Evolutionary conservation across 2,888 invertebrate genomes (phyloP).

Genomic region (Amphipyra tragopoginis): DNA sequence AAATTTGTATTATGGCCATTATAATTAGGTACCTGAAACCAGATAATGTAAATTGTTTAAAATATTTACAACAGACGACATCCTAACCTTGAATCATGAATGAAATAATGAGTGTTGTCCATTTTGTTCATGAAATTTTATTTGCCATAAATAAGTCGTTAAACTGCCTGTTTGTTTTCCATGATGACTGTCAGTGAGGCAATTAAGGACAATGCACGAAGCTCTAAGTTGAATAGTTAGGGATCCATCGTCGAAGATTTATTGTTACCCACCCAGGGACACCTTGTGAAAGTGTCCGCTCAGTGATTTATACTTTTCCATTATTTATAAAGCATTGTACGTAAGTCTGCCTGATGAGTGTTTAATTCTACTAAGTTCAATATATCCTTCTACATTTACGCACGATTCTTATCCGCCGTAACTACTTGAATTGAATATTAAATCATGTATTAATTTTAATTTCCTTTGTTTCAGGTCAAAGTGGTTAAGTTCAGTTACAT

Average conservation of each 20-base stretch:
- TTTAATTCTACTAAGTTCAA: constrained; percentile 3
- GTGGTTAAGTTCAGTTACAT: constrained; percentile 99
- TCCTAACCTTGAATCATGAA: constrained; percentile 69
- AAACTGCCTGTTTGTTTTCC: constrained; percentile 68
- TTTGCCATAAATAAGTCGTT: constrained; percentile 78
- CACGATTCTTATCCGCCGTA: not conserved
- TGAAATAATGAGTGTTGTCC: constrained; percentile 58
- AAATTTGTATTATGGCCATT: constrained; percentile 13
- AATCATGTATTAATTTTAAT: constrained; percentile 51
- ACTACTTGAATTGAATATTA: constrained; percentile 35
- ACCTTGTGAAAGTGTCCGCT: constrained; percentile 59
- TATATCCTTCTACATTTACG: not conserved
- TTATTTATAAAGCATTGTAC: constrained; percentile 55
- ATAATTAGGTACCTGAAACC: constrained; percentile 29
- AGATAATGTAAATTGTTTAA: constrained; percentile 39
- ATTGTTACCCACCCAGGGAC: constrained; percentile 60
- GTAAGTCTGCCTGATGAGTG: constrained; percentile 25
- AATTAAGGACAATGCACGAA: constrained; percentile 72
- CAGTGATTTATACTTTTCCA: constrained; percentile 52
- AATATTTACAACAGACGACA: constrained; percentile 59
- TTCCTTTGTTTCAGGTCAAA: constrained; percentile 95
- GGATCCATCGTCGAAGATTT: constrained; percentile 65
- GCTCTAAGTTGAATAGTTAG: constrained; percentile 63
- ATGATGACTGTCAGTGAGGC: constrained; percentile 67
- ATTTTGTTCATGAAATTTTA: constrained; percentile 67